phyloP scores from a whole-genome alignment of 2,113 vertebrate genomes.

The Myiozetetes cayanensis region DNA sequence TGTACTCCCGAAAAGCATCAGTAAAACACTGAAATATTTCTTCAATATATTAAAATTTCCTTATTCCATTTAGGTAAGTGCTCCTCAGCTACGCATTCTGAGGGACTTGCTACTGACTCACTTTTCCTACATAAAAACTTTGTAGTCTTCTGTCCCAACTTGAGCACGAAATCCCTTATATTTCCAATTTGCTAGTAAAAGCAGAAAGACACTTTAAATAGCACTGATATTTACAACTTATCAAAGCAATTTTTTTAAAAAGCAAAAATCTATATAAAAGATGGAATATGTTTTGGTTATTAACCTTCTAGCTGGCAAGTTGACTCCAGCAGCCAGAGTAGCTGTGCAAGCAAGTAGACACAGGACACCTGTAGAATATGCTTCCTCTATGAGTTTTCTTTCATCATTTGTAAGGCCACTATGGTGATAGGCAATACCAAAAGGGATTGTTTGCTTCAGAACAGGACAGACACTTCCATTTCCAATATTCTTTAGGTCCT shows the following conservation, averaged over 20 bases:
- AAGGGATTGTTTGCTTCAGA: constrained; percentile 82
- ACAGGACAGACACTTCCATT: constrained; percentile 85
- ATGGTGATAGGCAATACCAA: constrained; percentile 94
- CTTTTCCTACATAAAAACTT: neutral
- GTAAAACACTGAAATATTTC: neutral
- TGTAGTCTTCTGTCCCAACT: accelerated
- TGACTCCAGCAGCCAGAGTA: constrained; percentile 93
- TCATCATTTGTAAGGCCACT: constrained; percentile 90
- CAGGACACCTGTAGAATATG: constrained; percentile 85
- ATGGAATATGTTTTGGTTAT: neutral
- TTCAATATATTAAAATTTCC: neutral
- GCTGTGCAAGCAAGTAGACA: constrained; percentile 94
- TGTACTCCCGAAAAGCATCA: neutral
- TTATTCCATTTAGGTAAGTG: neutral
- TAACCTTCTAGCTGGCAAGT: constrained; percentile 93
- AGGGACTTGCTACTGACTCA: neutral
- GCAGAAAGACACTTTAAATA: neutral
- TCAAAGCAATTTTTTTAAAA: neutral
- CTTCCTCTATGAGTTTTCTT: constrained; percentile 88
- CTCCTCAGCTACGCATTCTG: neutral
- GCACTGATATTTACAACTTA: neutral
- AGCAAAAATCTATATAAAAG: neutral
- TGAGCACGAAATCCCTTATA: neutral
- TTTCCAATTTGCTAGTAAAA: neutral
- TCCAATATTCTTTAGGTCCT: constrained; percentile 77